Evolutionary conservation across 2,888 invertebrate species (phyloP).

Genomic region (Aquatica leii): DNA sequence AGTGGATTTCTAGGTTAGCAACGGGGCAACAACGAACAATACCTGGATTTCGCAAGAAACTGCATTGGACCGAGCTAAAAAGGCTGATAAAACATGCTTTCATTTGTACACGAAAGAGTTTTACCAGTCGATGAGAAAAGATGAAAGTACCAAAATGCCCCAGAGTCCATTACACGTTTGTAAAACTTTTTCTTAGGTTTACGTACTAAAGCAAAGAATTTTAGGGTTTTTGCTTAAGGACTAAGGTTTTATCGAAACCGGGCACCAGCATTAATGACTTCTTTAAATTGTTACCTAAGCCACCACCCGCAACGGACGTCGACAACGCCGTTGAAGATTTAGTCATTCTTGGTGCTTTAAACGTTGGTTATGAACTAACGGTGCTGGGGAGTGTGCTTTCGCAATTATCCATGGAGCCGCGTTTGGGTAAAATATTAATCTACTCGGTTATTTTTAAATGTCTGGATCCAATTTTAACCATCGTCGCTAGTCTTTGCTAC

Average conservation of each 20-base stretch:
- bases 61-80: neutral
- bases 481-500: constrained; percentile 85
- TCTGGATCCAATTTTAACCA: constrained; percentile 89
- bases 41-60: neutral
- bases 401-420: constrained; percentile 91
- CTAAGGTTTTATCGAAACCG: neutral
- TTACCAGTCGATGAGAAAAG: neutral
- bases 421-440: constrained; percentile 89
- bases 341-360: constrained; percentile 78
- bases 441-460: constrained; percentile 92
- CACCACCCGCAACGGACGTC: neutral
- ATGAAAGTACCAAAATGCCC: neutral
- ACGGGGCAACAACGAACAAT: too few species aligned
- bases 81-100: neutral
- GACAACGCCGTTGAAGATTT: neutral
- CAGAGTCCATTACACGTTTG: neutral
- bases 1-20: too few species aligned
- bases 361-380: constrained; percentile 86
- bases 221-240: neutral
- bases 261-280: neutral
- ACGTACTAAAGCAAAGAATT: neutral
- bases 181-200: neutral
- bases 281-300: neutral
- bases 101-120: neutral
- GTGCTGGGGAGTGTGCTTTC: constrained; percentile 87